These are phyloP conservation scores for Myripristis jacobus DNA, from an alignment of 2,797 vertebrate species.

Conservation along the genomic window DNA sequence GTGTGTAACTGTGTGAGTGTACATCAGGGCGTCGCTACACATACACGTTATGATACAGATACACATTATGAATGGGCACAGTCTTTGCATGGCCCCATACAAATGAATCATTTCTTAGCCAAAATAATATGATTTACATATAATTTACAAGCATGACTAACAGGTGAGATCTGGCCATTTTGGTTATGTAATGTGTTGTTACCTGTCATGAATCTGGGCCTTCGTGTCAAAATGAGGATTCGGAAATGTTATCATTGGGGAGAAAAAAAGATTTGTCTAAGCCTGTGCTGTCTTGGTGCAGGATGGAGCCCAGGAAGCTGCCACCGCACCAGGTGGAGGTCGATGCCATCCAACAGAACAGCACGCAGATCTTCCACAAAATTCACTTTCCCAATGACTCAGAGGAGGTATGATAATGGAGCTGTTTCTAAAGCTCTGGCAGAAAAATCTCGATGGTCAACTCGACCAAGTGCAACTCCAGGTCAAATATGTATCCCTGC, in stretches of 20 bases:
- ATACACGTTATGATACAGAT: no score
- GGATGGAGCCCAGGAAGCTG: conserved; percentile 92
- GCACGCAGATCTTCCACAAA: conserved; percentile 90
- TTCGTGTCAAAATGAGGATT: neutral
- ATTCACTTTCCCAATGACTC: conserved; percentile 91
- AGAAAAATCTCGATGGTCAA: neutral
- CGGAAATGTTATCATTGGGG: neutral
- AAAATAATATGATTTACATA: no score
- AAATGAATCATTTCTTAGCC: no score
- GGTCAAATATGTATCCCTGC: neutral
- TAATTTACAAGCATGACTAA: no score
- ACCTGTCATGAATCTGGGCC: no score
- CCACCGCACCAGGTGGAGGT: conserved; percentile 93
- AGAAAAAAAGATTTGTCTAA: neutral
- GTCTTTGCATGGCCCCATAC: no score
- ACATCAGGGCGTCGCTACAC: no score
- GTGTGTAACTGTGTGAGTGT: no score
- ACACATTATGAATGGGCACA: no score
- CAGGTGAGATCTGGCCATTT: no score
- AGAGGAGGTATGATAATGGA: conserved; percentile 82
- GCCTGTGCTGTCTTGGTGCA: conserved; percentile 56
- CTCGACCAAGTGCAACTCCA: neutral
- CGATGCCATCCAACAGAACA: conserved; percentile 90
- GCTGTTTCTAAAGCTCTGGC: neutral
- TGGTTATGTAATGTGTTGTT: no score